These are phyloP conservation scores for Thrips palmi DNA, from an alignment of 1,140 invertebrate species.

Conservation along the genomic window DNA sequence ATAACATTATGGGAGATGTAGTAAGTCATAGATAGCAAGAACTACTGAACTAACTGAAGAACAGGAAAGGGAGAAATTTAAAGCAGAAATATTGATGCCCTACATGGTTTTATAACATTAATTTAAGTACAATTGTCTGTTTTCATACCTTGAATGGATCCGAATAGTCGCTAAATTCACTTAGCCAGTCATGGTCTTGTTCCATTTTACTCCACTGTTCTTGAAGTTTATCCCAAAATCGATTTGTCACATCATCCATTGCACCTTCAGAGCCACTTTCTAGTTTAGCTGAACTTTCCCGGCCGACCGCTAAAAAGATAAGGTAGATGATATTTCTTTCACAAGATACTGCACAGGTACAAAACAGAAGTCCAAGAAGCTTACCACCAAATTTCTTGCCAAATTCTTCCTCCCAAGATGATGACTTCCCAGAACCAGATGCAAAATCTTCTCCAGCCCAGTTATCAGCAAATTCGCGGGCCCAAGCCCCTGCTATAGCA, in stretches of 20 bases:
- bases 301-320: conserved; percentile 5
- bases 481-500: conserved; percentile 18
- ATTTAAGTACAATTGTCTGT: conserved; percentile 16
- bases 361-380: not conserved
- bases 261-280: not conserved
- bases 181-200: conserved; percentile 35
- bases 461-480: conserved; percentile 24
- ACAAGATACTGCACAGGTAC: not conserved
- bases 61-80: conserved; percentile 9
- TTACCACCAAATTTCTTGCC: conserved; percentile 2
- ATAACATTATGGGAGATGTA: too few species aligned
- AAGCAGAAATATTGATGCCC: not conserved
- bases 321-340: not conserved
- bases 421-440: not conserved
- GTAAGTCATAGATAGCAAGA: too few species aligned
- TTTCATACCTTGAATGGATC: conserved; percentile 40
- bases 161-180: conserved; percentile 39
- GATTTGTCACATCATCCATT: conserved; percentile 23
- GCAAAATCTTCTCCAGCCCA: conserved; percentile 34
- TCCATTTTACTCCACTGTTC: conserved; percentile 57
- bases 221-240: conserved; percentile 57
- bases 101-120: conserved; percentile 1
- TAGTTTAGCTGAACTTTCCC: conserved; percentile 1
- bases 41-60: not conserved
- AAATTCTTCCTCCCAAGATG: conserved; percentile 5